Base-by-base conservation (phyloP, 2,113 vertebrate genomes). In the Colossoma macropomum region DNA sequence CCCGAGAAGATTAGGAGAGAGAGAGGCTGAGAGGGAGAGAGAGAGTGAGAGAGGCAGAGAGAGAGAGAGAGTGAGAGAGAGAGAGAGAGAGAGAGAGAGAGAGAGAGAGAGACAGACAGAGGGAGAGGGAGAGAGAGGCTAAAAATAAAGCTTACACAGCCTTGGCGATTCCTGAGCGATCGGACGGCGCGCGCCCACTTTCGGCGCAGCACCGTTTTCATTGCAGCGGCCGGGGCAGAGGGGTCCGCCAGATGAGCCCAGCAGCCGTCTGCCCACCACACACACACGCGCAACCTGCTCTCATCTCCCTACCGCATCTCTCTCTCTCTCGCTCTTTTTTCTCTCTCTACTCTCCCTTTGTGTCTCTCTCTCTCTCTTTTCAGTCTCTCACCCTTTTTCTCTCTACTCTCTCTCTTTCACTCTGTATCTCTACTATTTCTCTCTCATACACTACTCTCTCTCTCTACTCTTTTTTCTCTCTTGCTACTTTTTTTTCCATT, bases 131-230 rank as follows among this genome's bases (percentile, higher is more conserved):
- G 63, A 75, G 76, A 76, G 70, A 72, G 62, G 38, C 86, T 86
- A 90, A 85, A 87, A 92, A 91, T 91, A 88, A 81, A 89, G 84
- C 95, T 96, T 94, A 96, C 95, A 76, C 82, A 93, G 90, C 88
- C 91, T 91, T 92, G 94, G 87, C 90, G 89, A 93, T 92, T 93
- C 88, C 92, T 90, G 91, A 95, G 92, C 88, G 94, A 95, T 92
- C 90, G 94, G 73, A 94, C 85, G 30, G 95, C 90, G 90, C 88
- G 93, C 88, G 87, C 88, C 95, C 95, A 96, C 91, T 95, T 89
- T 88, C 89, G 91, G 82, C 92, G 94, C 75, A 96, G 88, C 80
- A 87, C 89, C 85, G 93, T 92, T 94, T 95, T 96, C 95, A 95
- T 95, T 91, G 87, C 87, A 85, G 59, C 86, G 83, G 81, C 76